A percentile compares a stretch with the other conserved stretches of the same genome.
Conservation (phyloP, 2,797 vertebrate genomes). For the Bovichtus diacanthus region DNA sequence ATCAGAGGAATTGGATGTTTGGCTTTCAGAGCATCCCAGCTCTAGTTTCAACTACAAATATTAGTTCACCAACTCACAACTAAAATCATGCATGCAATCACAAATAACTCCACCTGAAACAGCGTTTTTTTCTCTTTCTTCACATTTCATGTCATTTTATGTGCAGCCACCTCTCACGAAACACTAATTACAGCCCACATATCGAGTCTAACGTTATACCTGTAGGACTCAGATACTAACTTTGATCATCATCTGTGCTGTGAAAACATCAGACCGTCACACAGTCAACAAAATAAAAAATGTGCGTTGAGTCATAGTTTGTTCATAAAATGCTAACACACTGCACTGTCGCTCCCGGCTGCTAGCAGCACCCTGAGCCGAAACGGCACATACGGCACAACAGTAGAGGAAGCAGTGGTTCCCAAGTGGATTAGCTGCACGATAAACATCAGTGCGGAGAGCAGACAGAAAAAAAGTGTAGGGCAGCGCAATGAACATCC, state of each 20-base stretch:
- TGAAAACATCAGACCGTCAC: not conserved
- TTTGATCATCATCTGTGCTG: not conserved
- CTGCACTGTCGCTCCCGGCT: not conserved
- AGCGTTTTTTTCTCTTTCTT: too few species aligned
- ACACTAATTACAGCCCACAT: not conserved
- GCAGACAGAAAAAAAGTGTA: too few species aligned
- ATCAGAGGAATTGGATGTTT: conserved; percentile 14
- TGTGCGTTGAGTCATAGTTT: not conserved
- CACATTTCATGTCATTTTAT: not conserved
- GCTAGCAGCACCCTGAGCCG: too few species aligned
- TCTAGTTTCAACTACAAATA: conserved; percentile 9
- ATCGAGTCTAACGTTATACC: not conserved
- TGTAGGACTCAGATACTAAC: accelerated
- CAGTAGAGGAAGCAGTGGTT: not conserved
- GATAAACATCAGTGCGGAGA: not conserved
- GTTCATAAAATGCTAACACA: not conserved
- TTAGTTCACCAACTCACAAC: conserved; percentile 2
- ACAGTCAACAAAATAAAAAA: not conserved
- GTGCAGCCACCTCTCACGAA: not conserved
- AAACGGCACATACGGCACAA: not conserved
- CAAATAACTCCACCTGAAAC: not conserved
- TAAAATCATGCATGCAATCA: conserved; percentile 9
- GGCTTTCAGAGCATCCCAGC: not conserved
- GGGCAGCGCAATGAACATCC: too few species aligned
- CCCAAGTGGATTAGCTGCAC: not conserved